Conservation (phyloP, 2,113 vertebrate genomes). For the Callopanchax toddi region DNA sequence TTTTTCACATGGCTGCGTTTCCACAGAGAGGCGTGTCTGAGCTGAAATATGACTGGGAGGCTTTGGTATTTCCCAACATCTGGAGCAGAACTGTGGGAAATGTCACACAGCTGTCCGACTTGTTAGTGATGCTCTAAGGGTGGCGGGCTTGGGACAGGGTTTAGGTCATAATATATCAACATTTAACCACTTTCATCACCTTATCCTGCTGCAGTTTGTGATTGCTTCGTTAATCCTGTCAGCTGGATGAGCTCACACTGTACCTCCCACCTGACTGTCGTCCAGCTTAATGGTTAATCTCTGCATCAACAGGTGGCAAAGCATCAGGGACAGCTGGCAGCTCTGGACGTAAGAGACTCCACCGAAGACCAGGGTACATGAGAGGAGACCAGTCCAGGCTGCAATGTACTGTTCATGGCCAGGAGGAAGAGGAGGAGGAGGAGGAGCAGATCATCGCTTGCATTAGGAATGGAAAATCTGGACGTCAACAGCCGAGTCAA, state of each 20-base stretch:
- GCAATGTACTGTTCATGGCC: constrained; percentile 28
- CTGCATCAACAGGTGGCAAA: constrained; percentile 60
- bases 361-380: constrained; percentile 84
- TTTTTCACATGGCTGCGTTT: constrained; percentile 16
- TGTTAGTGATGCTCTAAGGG: constrained; percentile 10
- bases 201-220: constrained; percentile 10
- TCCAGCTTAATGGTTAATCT: constrained; percentile 73
- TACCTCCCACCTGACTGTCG: constrained; percentile 20
- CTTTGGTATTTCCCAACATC: constrained; percentile 75
- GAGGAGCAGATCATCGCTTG: constrained; percentile 29
- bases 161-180: background rate
- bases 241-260: constrained; percentile 35
- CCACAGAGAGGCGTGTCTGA: constrained; percentile 32
- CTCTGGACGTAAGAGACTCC: constrained; percentile 72
- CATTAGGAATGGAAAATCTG: constrained; percentile 44
- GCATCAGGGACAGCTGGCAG: constrained; percentile 50
- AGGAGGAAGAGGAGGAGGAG: constrained; percentile 51
- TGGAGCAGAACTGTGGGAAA: constrained; percentile 68
- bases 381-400: constrained; percentile 67
- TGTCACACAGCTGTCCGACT: constrained; percentile 46
- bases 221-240: constrained; percentile 26
- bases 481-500: constrained; percentile 38
- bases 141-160: background rate
- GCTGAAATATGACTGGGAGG: constrained; percentile 47
- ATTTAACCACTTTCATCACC: constrained; percentile 15